Evolutionary conservation across 2,888 invertebrate species (phyloP), one percentile per base, ranked within the genome.

Genomic region (Adineta ricciae): DNA sequence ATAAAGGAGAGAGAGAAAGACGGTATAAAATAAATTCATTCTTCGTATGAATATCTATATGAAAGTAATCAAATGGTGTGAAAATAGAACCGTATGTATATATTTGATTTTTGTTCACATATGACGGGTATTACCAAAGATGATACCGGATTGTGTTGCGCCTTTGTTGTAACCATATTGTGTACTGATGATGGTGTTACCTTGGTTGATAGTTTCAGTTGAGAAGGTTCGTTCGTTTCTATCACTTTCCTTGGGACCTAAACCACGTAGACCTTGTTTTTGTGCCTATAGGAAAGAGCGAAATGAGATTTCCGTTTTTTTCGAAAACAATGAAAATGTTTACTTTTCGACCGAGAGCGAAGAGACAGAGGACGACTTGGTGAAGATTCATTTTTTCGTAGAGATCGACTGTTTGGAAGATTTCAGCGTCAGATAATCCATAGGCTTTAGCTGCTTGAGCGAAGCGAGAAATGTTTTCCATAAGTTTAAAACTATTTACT

Each of bases 351-450:
- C 86, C 86, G 2, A 86, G 49, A 19, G 86, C 86, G 83, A 73
- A 78, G 24, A 86, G 49, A 73, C 84, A 84, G 21, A 86, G 8
- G 27, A 50, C 49, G 9, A 86, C 86, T 86, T 86, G 86, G 72
- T 86, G 84, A 27, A 84, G 56, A 84, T 86, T 86, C 82, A 84
- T 41, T 46, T 49, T 49, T 50, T 86, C 86, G 52, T 78, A 86
- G 19, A 86, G 38, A 83, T 86, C 86, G 21, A 84, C 84, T n/a
- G 86, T 86, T 52, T 86, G 86, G 56, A 86, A 86, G 32, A 49
- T 83, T 82, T 86, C 86, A 5, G 82, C 24, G 38, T 86, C 84
- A 27, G 54, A 21, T 82, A 86, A 14, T 11, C 86, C 86, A 49
- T 27, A 86, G 32, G 2, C 32, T 85, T 78, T 83, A 50, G 56